Base-by-base conservation (phyloP, 1,140 invertebrate species). In the Zelostemma sp. region DNA sequence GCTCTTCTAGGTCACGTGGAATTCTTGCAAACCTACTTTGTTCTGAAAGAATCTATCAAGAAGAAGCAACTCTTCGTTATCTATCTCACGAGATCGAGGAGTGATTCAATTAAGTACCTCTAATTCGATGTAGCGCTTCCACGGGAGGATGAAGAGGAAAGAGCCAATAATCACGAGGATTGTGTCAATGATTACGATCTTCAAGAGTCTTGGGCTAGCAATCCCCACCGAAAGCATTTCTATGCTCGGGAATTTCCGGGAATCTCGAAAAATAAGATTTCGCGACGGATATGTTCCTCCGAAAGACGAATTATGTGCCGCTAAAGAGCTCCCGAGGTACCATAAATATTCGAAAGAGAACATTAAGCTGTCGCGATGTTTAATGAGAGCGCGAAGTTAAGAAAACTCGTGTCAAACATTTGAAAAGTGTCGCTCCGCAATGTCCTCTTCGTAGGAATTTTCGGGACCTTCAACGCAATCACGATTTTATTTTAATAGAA, bases 331-430 rank as follows among this genome's bases (percentile, higher is more conserved):
- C 28, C 18, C 2, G 47, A 33, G 21, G 19, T n/a, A 31, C 14
- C 47, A 49, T 49, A 49, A 49, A 49, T 49, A 49, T 49, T 49
- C 19, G 47, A 33, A 12, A 49, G 28, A 19, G 47, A 49, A 28
- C 47, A 33, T 49, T 49, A 31, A 49, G 31, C 47, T 49, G 47
- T 49, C 47, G 19, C 18, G 16, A 31, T 49, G 47, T 49, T 15
- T 33, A 49, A 49, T 49, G 47, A 16, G 47, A 33, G 12, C 31
- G 16, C 16, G 16, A 6, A 31, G 47, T 49, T 11, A 9, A 6
- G 33, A 35, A 35, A 35, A 35, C 2, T 35, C 3, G 8, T 8
- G 25, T 28, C 8, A 3, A 28, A 28, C 3, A 8, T 28, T 28
- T 28, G 25, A 28, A 28, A n/a, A n/a, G n/a, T n/a, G n/a, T n/a